Evolutionary conservation across 2,888 invertebrate species (phyloP).

Genomic region (Drosophila bunnanda): DNA sequence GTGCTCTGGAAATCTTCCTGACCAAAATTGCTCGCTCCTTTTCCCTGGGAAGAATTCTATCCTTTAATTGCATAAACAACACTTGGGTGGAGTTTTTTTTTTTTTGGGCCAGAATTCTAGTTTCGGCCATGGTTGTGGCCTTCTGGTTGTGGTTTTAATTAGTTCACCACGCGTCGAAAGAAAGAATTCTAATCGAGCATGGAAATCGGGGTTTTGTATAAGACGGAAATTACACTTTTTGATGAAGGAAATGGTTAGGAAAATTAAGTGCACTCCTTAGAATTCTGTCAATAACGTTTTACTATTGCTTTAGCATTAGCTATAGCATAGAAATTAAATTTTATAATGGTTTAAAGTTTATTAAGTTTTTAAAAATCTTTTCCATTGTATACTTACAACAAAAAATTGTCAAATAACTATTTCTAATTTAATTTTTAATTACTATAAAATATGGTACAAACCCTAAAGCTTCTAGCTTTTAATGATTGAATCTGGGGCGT

Average conservation of each 20-base stretch:
- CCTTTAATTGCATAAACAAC: slow-evolving; percentile 50
- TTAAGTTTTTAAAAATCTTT: neutral
- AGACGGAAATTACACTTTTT: slow-evolving; percentile 8
- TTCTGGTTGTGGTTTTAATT: slow-evolving; percentile 57
- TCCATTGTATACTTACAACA: neutral
- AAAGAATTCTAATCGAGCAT: slow-evolving; percentile 23
- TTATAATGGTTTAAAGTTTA: neutral
- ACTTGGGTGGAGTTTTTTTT: slow-evolving; percentile 15
- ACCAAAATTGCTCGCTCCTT: slow-evolving; percentile 29
- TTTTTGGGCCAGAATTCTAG: neutral
- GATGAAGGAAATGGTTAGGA: neutral
- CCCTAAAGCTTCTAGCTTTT: neutral
- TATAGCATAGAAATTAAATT: neutral
- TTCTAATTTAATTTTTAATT: neutral
- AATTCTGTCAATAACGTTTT: neutral
- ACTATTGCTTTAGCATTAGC: too few relatives aligned
- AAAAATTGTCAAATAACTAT: too few relatives aligned
- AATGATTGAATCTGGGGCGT: slow-evolving; percentile 2
- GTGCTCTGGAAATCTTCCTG: slow-evolving; percentile 61
- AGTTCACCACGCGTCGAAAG: slow-evolving; percentile 58
- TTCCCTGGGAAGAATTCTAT: slow-evolving; percentile 2
- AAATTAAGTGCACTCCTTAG: neutral
- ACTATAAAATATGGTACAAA: neutral
- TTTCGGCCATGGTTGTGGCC: neutral
- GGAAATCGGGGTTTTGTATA: neutral